phyloP scores from a whole-genome alignment of 1,140 invertebrate genomes.

The Mizuhopecten yessoensis region DNA sequence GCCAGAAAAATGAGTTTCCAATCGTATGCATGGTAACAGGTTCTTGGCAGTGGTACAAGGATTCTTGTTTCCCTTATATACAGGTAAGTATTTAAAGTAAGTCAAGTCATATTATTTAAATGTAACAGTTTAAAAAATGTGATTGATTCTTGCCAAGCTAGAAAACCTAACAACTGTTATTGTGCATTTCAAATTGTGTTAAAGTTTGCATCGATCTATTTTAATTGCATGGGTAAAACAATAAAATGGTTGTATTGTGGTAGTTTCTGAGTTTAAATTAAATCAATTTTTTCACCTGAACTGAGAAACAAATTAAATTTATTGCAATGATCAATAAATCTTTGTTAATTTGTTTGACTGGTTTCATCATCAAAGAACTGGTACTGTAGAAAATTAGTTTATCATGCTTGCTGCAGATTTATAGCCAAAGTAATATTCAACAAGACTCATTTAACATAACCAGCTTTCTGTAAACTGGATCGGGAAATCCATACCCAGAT shows the following conservation, averaged over 20 bases:
- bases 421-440: background rate
- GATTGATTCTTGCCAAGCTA: background rate
- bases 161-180: background rate
- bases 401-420: background rate
- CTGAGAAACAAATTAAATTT: slow-evolving; percentile 15
- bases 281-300: slow-evolving; percentile 13
- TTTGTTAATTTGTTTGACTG: background rate
- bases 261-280: slow-evolving; percentile 22
- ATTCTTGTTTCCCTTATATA: too few species aligned
- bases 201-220: background rate
- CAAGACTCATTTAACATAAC: background rate
- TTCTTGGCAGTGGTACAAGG: too few species aligned
- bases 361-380: background rate
- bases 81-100: too few species aligned
- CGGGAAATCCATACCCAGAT: background rate
- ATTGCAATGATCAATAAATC: slow-evolving; percentile 28
- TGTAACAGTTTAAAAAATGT: too few species aligned
- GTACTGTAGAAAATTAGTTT: background rate
- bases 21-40: too few species aligned
- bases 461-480: background rate
- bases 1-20: too few species aligned
- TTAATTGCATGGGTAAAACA: background rate
- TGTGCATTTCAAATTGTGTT: slow-evolving; percentile 19
- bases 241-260: background rate
- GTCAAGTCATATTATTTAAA: too few species aligned